Conservation (phyloP, 2,113 vertebrate genomes). For the Malurus cyaneus region DNA sequence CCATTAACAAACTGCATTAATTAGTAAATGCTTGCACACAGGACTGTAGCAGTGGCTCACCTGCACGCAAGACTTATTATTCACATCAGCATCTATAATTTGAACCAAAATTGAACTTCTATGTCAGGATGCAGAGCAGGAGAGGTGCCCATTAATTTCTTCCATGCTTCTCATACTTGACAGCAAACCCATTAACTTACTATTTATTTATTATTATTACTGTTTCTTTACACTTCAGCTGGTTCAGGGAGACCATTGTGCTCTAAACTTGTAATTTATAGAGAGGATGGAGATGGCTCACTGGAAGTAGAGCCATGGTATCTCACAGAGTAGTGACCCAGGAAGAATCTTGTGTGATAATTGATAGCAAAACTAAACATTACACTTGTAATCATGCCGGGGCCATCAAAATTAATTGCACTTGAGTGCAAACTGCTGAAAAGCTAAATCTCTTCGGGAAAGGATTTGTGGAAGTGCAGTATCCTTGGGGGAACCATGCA, state of each 20-base stretch:
- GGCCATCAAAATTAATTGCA: slow-evolving; percentile 45
- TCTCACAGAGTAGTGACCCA: neutral
- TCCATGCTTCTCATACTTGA: neutral
- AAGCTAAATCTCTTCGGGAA: slow-evolving; percentile 41
- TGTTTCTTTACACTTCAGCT: neutral
- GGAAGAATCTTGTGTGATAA: neutral
- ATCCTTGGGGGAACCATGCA: neutral
- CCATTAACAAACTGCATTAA: neutral
- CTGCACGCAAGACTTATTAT: neutral
- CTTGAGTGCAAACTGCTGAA: slow-evolving; percentile 28
- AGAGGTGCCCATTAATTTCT: neutral
- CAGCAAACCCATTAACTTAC: neutral
- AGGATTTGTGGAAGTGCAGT: neutral
- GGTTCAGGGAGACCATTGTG: neutral
- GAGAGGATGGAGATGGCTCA: neutral
- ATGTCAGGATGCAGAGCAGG: neutral
- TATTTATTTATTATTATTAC: neutral
- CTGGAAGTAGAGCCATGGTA: neutral
- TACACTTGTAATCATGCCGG: neutral
- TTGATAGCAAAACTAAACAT: neutral
- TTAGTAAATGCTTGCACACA: neutral
- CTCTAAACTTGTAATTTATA: neutral
- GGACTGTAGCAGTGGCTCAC: neutral
- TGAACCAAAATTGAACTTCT: neutral
- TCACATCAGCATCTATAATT: neutral